phyloP scores from a whole-genome alignment of 2,888 invertebrate species.

The Drosophila vallismaia region DNA sequence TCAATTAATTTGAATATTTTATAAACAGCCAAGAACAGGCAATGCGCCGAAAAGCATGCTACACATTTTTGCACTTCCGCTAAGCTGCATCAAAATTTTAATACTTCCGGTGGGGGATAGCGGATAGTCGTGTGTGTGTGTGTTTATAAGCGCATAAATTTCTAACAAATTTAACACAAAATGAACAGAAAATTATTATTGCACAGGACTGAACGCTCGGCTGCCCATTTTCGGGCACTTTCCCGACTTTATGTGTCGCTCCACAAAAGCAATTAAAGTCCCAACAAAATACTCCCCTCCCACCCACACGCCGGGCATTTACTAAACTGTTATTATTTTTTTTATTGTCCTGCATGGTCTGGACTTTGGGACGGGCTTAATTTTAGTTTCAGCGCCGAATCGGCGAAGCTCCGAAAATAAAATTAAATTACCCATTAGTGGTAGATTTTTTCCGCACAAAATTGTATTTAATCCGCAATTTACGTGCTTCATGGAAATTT shows the following conservation, averaged over 20 bases:
- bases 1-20: constrained; percentile 33
- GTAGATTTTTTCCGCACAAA: constrained; percentile 49
- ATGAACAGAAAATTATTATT: constrained; percentile 67
- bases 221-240: constrained; percentile 11
- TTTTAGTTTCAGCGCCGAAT: constrained; percentile 53
- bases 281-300: constrained; percentile 49
- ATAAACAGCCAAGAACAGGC: constrained; percentile 9
- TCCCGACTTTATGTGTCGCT: not conserved
- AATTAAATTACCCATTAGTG: constrained; percentile 71
- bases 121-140: constrained; percentile 7
- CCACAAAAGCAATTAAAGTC: constrained; percentile 71
- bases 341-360: constrained; percentile 21
- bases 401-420: constrained; percentile 55
- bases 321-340: constrained; percentile 51
- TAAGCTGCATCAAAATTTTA: constrained; percentile 43
- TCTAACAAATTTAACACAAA: constrained; percentile 71
- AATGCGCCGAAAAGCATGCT: constrained; percentile 20
- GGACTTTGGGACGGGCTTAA: constrained; percentile 30
- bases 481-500: constrained; percentile 37
- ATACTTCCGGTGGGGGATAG: constrained; percentile 23
- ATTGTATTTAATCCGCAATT: constrained; percentile 53
- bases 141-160: constrained; percentile 49
- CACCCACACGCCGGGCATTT: constrained; percentile 26
- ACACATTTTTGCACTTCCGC: constrained; percentile 21
- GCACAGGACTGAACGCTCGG: constrained; percentile 38